Conservation (phyloP, 2,888 invertebrate genomes). For the Lithophane leautieri region DNA sequence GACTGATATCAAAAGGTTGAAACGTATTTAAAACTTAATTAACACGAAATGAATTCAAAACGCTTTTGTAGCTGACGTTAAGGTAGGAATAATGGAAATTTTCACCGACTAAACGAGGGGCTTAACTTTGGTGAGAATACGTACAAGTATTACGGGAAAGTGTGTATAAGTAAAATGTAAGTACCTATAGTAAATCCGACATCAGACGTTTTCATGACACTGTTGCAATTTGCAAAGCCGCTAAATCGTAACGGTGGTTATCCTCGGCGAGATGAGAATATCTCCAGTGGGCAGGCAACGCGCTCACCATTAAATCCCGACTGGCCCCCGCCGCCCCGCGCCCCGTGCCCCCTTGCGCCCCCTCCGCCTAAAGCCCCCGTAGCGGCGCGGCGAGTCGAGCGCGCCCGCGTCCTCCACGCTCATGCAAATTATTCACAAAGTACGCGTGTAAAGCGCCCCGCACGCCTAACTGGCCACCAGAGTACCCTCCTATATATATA, state of each 20-base stretch:
- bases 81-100: conserved; percentile 61
- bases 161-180: conserved; percentile 48
- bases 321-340: conserved; percentile 60
- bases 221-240: conserved; percentile 75
- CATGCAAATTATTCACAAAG: conserved; percentile 85
- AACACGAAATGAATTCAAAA: conserved; percentile 69
- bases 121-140: conserved; percentile 53
- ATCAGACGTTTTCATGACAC: conserved; percentile 69
- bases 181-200: conserved; percentile 52
- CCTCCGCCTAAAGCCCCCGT: conserved; percentile 65
- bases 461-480: conserved; percentile 79
- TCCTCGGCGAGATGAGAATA: conserved; percentile 78
- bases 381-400: conserved; percentile 46
- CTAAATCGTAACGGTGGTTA: conserved; percentile 78
- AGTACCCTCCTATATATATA: conserved; percentile 72
- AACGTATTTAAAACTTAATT: conserved; percentile 69
- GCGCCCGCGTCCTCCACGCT: conserved; percentile 65
- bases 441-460: conserved; percentile 78
- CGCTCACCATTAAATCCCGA: conserved; percentile 78
- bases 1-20: conserved; percentile 65
- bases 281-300: conserved; percentile 76
- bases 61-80: conserved; percentile 62
- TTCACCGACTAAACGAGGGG: conserved; percentile 50
- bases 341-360: conserved; percentile 42
- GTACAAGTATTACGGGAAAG: conserved; percentile 44